Conservation (phyloP, 2,888 invertebrate genomes). For the Blera fallax region DNA sequence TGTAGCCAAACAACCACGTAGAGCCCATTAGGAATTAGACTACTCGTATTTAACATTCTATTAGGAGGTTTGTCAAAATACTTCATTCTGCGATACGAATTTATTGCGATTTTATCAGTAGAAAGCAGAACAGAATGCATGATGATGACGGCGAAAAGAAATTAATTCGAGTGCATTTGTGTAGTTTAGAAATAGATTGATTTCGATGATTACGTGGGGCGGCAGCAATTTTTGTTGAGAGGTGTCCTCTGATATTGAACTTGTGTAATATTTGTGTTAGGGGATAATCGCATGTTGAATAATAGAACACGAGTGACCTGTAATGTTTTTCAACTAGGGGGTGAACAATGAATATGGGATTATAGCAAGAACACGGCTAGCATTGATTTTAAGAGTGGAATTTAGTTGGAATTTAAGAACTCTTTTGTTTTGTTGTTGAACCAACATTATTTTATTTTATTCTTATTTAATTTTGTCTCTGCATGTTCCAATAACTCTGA, state of each 20-base stretch:
- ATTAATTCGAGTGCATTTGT: conserved; percentile 49
- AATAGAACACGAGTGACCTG: conserved; percentile 22
- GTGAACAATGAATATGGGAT: neutral
- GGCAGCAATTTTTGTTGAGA: neutral
- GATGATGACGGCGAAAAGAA: conserved; percentile 2
- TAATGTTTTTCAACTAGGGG: neutral
- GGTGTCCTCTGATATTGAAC: neutral
- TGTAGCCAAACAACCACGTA: conserved; percentile 23
- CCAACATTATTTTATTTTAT: too few relatives aligned
- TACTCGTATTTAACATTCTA: conserved; percentile 62
- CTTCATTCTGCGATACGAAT: conserved; percentile 16
- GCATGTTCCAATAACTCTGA: too few relatives aligned
- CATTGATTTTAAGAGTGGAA: neutral
- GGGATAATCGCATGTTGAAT: conserved; percentile 13
- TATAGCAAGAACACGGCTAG: neutral
- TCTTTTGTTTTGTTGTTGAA: too few relatives aligned
- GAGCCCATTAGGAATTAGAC: conserved; percentile 43
- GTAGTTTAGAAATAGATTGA: neutral
- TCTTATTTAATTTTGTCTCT: too few relatives aligned
- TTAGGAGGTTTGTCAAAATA: conserved; percentile 68
- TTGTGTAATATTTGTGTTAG: conserved; percentile 11
- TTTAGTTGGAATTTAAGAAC: too few relatives aligned
- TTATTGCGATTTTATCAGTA: conserved; percentile 62
- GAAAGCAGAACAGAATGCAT: conserved; percentile 14
- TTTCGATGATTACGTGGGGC: neutral